phyloP scores from a whole-genome alignment of 2,113 vertebrate species.

The Mesitornis unicolor region DNA sequence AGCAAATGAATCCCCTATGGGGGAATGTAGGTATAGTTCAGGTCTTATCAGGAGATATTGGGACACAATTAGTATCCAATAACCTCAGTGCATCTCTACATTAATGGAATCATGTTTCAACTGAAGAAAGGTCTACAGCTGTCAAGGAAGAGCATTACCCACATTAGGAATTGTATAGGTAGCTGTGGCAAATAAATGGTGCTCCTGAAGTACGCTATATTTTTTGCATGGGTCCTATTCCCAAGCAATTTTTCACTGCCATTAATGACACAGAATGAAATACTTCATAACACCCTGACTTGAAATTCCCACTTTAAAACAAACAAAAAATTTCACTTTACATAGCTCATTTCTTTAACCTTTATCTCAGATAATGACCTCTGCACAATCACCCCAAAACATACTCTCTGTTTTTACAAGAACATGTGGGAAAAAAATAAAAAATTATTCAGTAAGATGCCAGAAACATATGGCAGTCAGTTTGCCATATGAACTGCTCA shows the following conservation, averaged over 20 bases:
- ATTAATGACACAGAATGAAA: not conserved
- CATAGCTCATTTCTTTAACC: not conserved
- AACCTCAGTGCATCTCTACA: not conserved
- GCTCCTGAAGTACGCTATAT: rapidly evolving
- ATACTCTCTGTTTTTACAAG: not conserved
- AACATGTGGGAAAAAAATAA: not conserved
- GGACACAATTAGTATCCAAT: not conserved
- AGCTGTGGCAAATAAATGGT: not conserved
- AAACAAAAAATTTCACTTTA: not conserved
- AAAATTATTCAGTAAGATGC: not conserved
- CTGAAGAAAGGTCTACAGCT: not conserved
- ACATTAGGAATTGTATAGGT: not conserved
- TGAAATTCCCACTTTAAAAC: not conserved
- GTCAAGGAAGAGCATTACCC: not conserved
- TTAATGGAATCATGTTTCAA: not conserved
- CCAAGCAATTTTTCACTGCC: not conserved
- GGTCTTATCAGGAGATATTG: not conserved
- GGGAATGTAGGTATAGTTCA: not conserved
- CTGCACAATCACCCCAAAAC: not conserved
- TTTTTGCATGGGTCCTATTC: not conserved
- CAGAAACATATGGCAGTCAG: not conserved
- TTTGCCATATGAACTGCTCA: not conserved
- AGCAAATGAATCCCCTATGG: not conserved
- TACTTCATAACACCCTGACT: not conserved
- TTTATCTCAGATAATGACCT: not conserved